Evolutionary conservation across 2,888 invertebrate species (phyloP), one percentile per base, ranked within the genome.

Genomic region (Agelastica alni): DNA sequence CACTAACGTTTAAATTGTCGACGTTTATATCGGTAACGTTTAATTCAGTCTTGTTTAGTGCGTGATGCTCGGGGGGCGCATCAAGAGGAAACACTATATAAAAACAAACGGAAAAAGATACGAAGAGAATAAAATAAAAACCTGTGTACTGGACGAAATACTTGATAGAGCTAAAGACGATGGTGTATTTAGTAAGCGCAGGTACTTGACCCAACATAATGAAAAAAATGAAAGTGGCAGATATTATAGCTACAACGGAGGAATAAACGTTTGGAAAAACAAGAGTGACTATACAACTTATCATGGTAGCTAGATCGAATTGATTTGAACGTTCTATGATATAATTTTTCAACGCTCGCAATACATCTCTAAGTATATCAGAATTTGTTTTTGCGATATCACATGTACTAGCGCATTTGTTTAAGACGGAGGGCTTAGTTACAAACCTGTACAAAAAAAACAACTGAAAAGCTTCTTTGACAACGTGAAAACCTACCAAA

Each of bases 41-140:
- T n/a, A n/a, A n/a, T n/a, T n/a, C n/a, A n/a, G n/a, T n/a, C n/a
- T n/a, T n/a, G n/a, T n/a, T n/a, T n/a, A n/a, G n/a, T n/a, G n/a
- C n/a, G n/a, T n/a, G n/a, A n/a, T n/a, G n/a, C n/a, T n/a, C n/a
- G n/a, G n/a, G n/a, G n/a, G n/a, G n/a, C 10, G 7, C 28, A 26
- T 54, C 9, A 37, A 60, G 53, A n/a, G 66, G 58, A 17, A 63
- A 63, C 30, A 69, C 45, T 39, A 69, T 60, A 39, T 64, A 63
- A 44, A 69, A 69, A 37, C 66, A 64, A 45, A 67, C 48, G 6
- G 67, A 62, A 52, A 69, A 69, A 4, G 67, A 61, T 3, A 67
- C 41, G 49, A 69, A 67, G 36, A 61, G 63, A 7, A 69, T 61
- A 28, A 63, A 66, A 41, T 69, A 69, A 53, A 69, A 69, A 3